These are phyloP conservation scores for Amphipoea lucens DNA, from an alignment of 2,888 invertebrate genomes.

Conservation along the genomic window DNA sequence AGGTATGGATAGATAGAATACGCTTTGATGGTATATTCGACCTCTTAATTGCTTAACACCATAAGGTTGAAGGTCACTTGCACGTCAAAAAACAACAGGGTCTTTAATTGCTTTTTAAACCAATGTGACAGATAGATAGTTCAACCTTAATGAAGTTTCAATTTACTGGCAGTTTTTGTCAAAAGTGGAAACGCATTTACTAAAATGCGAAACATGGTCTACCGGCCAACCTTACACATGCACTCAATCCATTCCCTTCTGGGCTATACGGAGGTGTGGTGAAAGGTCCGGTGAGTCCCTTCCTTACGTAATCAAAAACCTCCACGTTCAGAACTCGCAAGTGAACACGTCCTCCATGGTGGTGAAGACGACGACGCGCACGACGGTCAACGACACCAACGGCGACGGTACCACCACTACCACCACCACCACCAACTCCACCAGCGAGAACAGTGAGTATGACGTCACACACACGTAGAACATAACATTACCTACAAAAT, in stretches of 20 bases:
- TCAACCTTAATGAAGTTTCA: not conserved
- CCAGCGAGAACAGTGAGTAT: conserved; percentile 90
- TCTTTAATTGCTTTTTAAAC: no score
- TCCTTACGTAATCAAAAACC: not conserved
- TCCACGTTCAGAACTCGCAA: conserved; percentile 83
- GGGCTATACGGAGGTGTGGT: not conserved
- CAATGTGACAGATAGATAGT: not conserved
- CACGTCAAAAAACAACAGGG: no score
- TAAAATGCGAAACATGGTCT: not conserved
- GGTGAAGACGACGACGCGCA: conserved; percentile 91
- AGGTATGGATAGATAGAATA: not conserved
- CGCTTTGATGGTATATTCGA: not conserved
- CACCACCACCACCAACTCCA: conserved; percentile 83
- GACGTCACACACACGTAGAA: conserved; percentile 28
- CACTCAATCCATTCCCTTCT: not conserved
- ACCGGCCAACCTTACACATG: not conserved
- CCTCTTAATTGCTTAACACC: not conserved
- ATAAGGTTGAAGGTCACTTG: not conserved
- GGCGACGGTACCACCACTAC: conserved; percentile 81
- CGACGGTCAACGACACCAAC: conserved; percentile 87
- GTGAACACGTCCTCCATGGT: conserved; percentile 90
- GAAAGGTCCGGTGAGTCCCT: not conserved
- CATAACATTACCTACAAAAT: not conserved
- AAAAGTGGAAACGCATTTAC: not conserved
- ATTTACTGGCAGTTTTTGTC: not conserved